These are phyloP conservation scores for Neopelma chrysocephalum DNA, from an alignment of 2,797 vertebrate genomes.

Conservation along the genomic window DNA sequence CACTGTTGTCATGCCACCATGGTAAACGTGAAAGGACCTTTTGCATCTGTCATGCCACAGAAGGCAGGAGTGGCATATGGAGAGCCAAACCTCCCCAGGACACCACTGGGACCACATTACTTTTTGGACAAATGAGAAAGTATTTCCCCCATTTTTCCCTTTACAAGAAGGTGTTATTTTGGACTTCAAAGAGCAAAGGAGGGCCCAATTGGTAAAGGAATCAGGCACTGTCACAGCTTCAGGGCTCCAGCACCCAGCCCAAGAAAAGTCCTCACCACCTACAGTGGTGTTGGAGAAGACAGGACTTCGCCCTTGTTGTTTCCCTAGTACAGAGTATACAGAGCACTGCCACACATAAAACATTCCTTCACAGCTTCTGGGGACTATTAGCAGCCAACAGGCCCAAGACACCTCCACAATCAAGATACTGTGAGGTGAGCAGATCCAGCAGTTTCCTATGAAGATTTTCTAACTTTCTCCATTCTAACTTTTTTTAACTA, in stretches of 20 bases:
- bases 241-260: neutral
- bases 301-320: neutral
- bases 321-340: neutral
- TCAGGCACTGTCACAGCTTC: neutral
- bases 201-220: fast-evolving
- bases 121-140: neutral
- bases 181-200: neutral
- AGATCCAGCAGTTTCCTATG: neutral
- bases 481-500: neutral
- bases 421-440: neutral
- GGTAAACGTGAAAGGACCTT: constrained; percentile 15
- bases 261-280: neutral
- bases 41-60: neutral
- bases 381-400: neutral
- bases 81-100: neutral
- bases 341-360: neutral
- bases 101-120: neutral
- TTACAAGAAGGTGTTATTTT: neutral
- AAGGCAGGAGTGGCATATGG: neutral
- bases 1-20: neutral
- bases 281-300: neutral
- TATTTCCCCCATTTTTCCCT: neutral
- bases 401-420: neutral
- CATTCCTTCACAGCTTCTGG: neutral
- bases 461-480: neutral